Evolutionary conservation across 1,140 invertebrate species (phyloP).

Genomic region (Trachymyrmex cornetzi): DNA sequence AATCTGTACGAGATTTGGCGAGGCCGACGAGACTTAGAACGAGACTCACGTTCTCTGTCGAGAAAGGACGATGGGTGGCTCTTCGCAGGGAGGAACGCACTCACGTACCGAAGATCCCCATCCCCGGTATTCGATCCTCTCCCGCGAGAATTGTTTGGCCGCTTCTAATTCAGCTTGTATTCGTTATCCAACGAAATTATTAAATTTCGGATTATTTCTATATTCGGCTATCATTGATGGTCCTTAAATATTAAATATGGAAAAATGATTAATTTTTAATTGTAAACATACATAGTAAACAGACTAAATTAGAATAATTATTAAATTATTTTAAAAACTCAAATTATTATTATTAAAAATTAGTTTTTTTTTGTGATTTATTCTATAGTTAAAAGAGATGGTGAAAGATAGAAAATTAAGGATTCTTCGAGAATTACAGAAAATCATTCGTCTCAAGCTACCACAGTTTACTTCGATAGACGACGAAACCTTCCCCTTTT

Average conservation of each 20-base stretch:
- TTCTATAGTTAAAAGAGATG: not conserved
- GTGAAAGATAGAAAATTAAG: not conserved
- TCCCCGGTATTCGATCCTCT: conserved; percentile 64
- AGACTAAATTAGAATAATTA: not conserved
- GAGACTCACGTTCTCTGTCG: conserved; percentile 82
- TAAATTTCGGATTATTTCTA: conserved; percentile 21
- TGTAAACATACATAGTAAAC: not conserved
- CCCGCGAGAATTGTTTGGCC: conserved; percentile 72
- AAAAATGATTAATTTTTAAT: not conserved
- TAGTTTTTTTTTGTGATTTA: not conserved
- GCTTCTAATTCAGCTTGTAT: conserved; percentile 78
- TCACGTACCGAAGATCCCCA: conserved; percentile 78
- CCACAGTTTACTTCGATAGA: conserved; percentile 65
- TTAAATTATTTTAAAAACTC: not conserved
- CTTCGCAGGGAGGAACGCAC: conserved; percentile 57
- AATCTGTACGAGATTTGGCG: conserved; percentile 82
- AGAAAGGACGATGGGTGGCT: conserved; percentile 76
- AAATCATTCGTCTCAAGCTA: conserved; percentile 41
- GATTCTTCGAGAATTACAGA: conserved; percentile 9
- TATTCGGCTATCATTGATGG: not conserved
- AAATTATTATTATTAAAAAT: not conserved
- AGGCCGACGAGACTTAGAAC: conserved; percentile 79
- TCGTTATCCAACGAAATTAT: conserved; percentile 46
- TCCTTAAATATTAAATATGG: not conserved
- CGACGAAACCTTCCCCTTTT: conserved; percentile 72